phyloP scores from a whole-genome alignment of 1,140 invertebrate species.

The Eriocheir sinensis region DNA sequence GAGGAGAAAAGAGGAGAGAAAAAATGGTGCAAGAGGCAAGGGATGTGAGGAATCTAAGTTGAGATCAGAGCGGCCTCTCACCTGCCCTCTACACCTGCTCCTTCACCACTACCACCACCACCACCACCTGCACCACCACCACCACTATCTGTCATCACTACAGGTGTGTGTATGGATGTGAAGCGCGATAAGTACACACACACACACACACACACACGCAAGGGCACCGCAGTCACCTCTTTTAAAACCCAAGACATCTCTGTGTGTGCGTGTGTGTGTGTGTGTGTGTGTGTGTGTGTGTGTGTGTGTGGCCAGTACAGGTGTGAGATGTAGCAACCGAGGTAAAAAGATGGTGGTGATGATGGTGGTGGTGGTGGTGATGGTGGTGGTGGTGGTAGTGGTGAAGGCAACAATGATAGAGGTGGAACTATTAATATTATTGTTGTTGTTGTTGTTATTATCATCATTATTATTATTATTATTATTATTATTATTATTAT shows the following conservation, averaged over 20 bases:
- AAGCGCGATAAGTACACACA: not conserved
- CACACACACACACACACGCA: not conserved
- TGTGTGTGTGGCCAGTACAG: not conserved
- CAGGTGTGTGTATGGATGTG: not conserved
- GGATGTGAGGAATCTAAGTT: no score
- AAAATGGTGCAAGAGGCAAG: no score
- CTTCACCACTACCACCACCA: not conserved
- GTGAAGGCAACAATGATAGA: not conserved
- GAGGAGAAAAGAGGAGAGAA: no score
- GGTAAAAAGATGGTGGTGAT: constrained; percentile 11
- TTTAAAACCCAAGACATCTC: not conserved
- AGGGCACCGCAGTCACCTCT: not conserved
- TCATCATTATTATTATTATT: no score
- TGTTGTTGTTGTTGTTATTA: no score
- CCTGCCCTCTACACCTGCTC: not conserved
- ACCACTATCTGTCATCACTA: no score
- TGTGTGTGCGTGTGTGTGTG: constrained; percentile 21
- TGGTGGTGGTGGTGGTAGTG: not conserved
- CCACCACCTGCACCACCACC: not conserved
- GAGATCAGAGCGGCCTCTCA: not conserved
- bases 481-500: no score
- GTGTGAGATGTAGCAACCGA: not conserved
- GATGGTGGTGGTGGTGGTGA: not conserved
- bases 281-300: constrained; percentile 22
- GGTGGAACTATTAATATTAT: no score